These are phyloP conservation scores for Nansenia antarctica DNA, from an alignment of 2,113 vertebrate species.

Conservation along the genomic window DNA sequence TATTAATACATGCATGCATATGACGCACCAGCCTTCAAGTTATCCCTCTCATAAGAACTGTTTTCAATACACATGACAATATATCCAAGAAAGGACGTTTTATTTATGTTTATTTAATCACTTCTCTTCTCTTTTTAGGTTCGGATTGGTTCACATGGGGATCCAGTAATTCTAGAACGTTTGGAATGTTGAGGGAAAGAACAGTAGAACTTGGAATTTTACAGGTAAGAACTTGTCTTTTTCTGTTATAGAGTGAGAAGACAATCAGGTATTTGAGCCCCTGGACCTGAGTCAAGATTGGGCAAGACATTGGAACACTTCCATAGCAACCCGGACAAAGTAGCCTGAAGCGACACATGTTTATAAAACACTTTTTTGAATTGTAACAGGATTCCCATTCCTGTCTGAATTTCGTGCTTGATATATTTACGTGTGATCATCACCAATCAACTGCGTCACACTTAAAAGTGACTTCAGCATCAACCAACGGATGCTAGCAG, in stretches of 20 bases:
- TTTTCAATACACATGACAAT: slow-evolving; percentile 1
- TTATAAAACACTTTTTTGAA: neutral
- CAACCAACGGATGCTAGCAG: no score
- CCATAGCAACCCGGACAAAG: no score
- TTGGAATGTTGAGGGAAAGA: slow-evolving; percentile 30
- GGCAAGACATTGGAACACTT: no score
- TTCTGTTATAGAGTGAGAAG: neutral
- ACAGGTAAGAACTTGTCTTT: slow-evolving; percentile 31
- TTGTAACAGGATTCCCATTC: no score
- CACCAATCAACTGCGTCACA: no score
- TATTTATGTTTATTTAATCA: slow-evolving; percentile 1
- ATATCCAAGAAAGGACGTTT: neutral
- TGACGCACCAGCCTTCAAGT: neutral
- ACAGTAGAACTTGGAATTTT: slow-evolving; percentile 11
- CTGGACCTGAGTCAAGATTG: no score
- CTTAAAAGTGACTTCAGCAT: no score
- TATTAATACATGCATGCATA: neutral
- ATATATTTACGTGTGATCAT: neutral
- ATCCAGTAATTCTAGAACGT: slow-evolving; percentile 1
- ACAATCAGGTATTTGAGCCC: no score
- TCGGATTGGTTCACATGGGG: slow-evolving; percentile 24
- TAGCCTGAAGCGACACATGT: no score
- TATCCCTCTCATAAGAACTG: neutral
- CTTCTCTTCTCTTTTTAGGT: slow-evolving; percentile 29
- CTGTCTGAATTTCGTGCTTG: no score